phyloP scores from a whole-genome alignment of 2,113 vertebrate genomes.

The Tragelaphus buxtoni region DNA sequence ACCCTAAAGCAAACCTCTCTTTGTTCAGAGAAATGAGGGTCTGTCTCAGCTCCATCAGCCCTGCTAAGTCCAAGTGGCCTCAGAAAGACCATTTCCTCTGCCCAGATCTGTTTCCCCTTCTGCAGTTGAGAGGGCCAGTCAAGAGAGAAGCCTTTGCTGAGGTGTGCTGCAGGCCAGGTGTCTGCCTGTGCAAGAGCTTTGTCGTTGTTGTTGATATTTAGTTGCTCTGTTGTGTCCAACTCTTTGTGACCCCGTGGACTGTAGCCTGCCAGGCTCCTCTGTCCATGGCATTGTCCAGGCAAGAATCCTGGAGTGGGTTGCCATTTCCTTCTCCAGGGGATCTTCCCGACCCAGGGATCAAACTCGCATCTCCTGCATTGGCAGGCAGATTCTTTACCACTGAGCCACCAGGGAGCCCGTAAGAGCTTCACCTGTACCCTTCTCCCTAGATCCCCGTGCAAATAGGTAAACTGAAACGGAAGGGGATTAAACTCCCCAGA shows the following conservation, averaged over 20 bases:
- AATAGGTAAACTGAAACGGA: not conserved
- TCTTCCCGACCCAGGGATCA: not conserved
- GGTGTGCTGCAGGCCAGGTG: rapidly evolving
- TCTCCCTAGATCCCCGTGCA: not conserved
- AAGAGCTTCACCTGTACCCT: rapidly evolving
- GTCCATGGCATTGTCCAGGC: not conserved
- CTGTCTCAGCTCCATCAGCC: rapidly evolving
- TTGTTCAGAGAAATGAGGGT: rapidly evolving
- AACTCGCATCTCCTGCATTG: not conserved
- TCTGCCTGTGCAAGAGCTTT: rapidly evolving
- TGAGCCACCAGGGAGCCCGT: not conserved
- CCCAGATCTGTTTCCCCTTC: not conserved
- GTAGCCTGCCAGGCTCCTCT: not conserved
- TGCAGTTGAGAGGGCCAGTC: rapidly evolving
- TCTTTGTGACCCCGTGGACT: not conserved
- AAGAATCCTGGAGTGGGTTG: not conserved
- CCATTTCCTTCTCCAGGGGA: not conserved
- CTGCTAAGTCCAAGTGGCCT: not conserved
- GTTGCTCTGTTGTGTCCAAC: rapidly evolving
- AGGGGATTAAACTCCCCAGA: not conserved
- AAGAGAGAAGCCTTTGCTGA: rapidly evolving
- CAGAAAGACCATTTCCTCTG: not conserved
- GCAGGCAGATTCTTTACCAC: not conserved
- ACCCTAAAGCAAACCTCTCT: not conserved
- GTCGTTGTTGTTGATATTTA: rapidly evolving